A percentile compares a stretch with the other conserved stretches of the same genome.
Conservation (phyloP, 1,140 invertebrate species). For the Chrysoperla carnea region DNA sequence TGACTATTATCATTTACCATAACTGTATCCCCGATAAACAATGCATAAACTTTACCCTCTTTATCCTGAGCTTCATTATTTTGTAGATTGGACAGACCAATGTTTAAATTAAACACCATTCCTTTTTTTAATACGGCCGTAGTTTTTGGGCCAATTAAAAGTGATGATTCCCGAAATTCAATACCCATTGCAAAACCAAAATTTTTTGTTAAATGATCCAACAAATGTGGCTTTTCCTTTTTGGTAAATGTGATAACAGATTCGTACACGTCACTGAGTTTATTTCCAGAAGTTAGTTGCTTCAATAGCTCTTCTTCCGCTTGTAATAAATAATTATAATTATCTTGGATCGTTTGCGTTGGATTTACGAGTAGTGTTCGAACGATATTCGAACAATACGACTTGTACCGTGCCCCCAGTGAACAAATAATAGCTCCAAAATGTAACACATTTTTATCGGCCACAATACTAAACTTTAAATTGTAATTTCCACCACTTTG, state of each 20-base stretch:
- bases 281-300: conserved; percentile 62
- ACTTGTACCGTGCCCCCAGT: conserved; percentile 87
- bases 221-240: conserved; percentile 67
- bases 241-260: conserved; percentile 67
- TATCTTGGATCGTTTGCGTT: conserved; percentile 56
- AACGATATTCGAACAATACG: conserved; percentile 97
- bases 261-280: conserved; percentile 82
- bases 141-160: conserved; percentile 84
- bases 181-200: conserved; percentile 83
- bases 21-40: conserved; percentile 95
- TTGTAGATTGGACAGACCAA: conserved; percentile 77
- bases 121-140: conserved; percentile 67
- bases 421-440: conserved; percentile 95
- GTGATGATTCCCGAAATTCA: conserved; percentile 90
- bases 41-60: conserved; percentile 76
- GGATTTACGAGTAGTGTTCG: conserved; percentile 96
- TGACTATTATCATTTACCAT: conserved; percentile 76
- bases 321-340: conserved; percentile 85
- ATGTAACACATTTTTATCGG: conserved; percentile 86
- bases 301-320: conserved; percentile 88
- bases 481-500: conserved; percentile 96
- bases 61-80: conserved; percentile 74
- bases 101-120: conserved; percentile 94
- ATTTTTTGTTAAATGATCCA: conserved; percentile 81
- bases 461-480: conserved; percentile 88